Conservation (phyloP, 2,113 vertebrate genomes). For the Ciconia stormi region DNA sequence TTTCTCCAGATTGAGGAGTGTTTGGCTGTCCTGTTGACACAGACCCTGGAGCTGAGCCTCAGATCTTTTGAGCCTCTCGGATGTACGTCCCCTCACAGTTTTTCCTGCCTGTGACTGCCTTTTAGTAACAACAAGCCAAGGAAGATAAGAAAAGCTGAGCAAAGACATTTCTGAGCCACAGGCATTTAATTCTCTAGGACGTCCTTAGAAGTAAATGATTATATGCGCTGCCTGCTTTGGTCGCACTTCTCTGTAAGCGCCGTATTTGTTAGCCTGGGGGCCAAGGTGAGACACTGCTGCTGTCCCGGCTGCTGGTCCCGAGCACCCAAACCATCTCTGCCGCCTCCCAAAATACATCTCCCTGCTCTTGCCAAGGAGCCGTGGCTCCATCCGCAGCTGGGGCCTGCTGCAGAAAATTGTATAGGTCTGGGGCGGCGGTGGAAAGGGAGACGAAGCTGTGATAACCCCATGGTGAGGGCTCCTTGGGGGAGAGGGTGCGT, state of each 20-base stretch:
- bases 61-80: not conserved
- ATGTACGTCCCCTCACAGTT: not conserved
- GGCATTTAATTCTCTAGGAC: not conserved
- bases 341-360: not conserved
- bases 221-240: not conserved
- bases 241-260: not conserved
- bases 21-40: not conserved
- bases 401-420: not conserved
- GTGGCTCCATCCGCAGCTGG: not conserved
- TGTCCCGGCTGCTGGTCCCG: not conserved
- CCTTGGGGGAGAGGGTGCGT: rapidly evolving
- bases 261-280: not conserved
- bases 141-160: not conserved
- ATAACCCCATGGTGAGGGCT: not conserved
- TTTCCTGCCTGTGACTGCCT: not conserved
- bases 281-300: not conserved
- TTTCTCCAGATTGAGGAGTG: not conserved
- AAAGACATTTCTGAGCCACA: not conserved
- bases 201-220: not conserved
- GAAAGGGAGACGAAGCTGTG: not conserved
- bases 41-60: not conserved
- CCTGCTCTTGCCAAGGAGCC: rapidly evolving
- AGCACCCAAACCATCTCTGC: not conserved
- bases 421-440: not conserved
- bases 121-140: not conserved